Base-by-base conservation (phyloP, 1,140 invertebrate genomes). In the Batillaria attramentaria region DNA sequence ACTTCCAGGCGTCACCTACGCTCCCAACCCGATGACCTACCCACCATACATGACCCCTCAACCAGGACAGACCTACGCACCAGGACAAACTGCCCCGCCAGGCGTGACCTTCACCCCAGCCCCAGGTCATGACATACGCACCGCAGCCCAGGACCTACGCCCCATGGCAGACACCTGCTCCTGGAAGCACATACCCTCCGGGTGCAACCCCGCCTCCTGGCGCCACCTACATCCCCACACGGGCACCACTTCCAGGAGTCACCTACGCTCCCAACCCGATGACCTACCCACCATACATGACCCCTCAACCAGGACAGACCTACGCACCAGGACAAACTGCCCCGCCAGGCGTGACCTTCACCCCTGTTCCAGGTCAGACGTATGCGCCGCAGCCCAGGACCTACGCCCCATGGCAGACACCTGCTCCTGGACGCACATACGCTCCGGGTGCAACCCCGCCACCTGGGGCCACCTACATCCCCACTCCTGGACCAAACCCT, bases 311-410 rank as follows among this genome's bases (percentile, higher is more conserved):
- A 37, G 81, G 82, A n/a, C 86, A 85, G 62, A 57, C 33, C 10
- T 65, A 82, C 43, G 65, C 84, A 1, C 57, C 83, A 31, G 84
- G 85, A 41, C 83, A 82, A 2, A 74, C 73, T 18, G 86, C 86
- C 72, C 84, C 84, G 18, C 42, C 37, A 16, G 57, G 68, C 10
- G 31, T 39, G 28, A 37, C 42, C 3, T 70, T 70, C 37, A 73
- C 20, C 50, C 77, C 16, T 87, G 86, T 72, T 87, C 85, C 57
- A 80, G 81, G 73, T 72, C 84, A 8, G 85, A 85, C 62, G 68
- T 84, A 42, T 87, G 86, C 77, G 76, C 39, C 73, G 37, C 68
- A 42, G 18, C 68, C 6, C 66, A 74, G 35, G 72, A 73, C 28
- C 57, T 83, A 46, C 8, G 54, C 16, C 42, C 76, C 54, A 43